Conservation (phyloP, 2,797 vertebrate genomes). For the Meriones psammophilus region DNA sequence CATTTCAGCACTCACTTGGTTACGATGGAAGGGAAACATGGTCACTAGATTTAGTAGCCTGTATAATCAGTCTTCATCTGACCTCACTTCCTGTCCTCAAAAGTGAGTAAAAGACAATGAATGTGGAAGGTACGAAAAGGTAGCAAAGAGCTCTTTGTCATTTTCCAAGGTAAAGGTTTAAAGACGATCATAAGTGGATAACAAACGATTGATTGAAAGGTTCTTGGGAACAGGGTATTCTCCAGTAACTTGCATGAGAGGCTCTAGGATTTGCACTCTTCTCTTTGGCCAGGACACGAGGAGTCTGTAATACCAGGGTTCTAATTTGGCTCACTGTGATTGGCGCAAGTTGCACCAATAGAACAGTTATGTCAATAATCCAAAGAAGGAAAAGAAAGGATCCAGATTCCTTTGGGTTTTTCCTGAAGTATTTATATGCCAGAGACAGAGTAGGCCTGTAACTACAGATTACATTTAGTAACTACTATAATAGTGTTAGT, state of each 20-base stretch:
- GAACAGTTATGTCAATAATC: not conserved
- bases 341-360: slow-evolving; percentile 31
- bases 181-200: not conserved
- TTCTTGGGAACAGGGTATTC: not conserved
- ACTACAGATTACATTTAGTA: not conserved
- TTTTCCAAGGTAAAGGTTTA: not conserved
- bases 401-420: slow-evolving; percentile 39
- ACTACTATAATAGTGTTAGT: not conserved
- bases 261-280: slow-evolving; percentile 53
- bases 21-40: not conserved
- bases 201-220: not conserved
- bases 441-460: not conserved
- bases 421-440: slow-evolving; percentile 39
- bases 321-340: slow-evolving; percentile 39
- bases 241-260: not conserved
- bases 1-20: not conserved
- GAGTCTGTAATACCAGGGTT: slow-evolving; percentile 35
- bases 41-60: not conserved
- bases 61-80: not conserved
- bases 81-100: not conserved
- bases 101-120: not conserved
- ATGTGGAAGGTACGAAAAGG: not conserved
- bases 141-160: not conserved
- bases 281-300: not conserved
- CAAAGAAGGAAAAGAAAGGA: slow-evolving; percentile 47